Base-by-base conservation (phyloP, 2,888 invertebrate genomes). In the Plagiodera versicolora region DNA sequence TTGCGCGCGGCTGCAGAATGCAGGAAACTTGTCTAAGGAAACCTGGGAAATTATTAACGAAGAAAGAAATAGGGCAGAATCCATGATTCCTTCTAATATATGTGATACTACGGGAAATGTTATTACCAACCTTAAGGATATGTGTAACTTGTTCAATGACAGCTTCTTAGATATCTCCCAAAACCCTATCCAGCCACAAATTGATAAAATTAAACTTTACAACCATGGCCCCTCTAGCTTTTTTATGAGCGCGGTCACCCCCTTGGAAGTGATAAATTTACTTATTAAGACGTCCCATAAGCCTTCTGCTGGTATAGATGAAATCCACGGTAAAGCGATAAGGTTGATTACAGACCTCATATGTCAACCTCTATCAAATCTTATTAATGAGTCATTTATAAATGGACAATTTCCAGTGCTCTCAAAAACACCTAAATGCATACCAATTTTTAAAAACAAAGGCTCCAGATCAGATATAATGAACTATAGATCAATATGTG, bases 401-500 rank as follows among this genome's bases (percentile, higher is more conserved):
- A 45, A 45, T 45, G 45, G 14, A 45, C 9, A 45, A 45, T 45
- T 45, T 45, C 45, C 45, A 45, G 45, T 16, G 45, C 45, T 10
- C 45, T 18, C 16, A 9, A 45, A 45, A 45, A 45, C 14, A 45
- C 9, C 18, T 45, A 47, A 47, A 47, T 47, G 47, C 47, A 47
- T 47, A 19, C 47, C 47, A 4, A 47, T 47, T 47, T 47, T 47
- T 19, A 18, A 47, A 47, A 47, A 47, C 19, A 47, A 47, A 47
- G 46, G 18, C 17, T n/a, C n/a, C n/a, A n/a, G n/a, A n/a, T n/a
- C n/a, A n/a, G n/a, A 46, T 14, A 46, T 46, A 46, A n/a, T 46
- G 46, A 46, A n/a, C 19, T 47, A 47, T 47, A 47, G 47, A 47
- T 19, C 47, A 47, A 19, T 47, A 47, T 47, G 47, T 47, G 47